These are phyloP conservation scores for Sarcophaga peregrina DNA, from an alignment of 1,140 invertebrate species.

Conservation along the genomic window DNA sequence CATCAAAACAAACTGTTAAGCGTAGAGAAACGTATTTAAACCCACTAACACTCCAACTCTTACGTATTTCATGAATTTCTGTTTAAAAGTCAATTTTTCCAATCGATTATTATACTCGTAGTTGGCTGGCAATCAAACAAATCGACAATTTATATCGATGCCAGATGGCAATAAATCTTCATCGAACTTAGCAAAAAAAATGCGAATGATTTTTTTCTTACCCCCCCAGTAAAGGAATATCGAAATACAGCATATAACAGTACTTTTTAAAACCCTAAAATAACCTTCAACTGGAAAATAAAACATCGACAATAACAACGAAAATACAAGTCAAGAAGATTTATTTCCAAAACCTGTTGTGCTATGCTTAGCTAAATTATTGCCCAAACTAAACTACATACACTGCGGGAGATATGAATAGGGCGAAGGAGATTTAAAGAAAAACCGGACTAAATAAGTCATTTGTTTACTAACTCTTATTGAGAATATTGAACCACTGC, in stretches of 20 bases:
- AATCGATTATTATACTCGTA: conserved; percentile 33
- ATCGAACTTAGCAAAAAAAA: conserved; percentile 30
- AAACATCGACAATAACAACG: background rate
- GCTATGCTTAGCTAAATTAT: background rate
- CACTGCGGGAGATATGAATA: background rate
- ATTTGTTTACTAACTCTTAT: no score
- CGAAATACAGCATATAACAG: background rate
- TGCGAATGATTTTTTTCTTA: no score
- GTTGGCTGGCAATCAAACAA: conserved; percentile 36
- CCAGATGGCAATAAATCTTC: conserved; percentile 42
- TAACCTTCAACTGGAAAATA: background rate
- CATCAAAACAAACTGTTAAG: background rate
- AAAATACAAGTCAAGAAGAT: conserved; percentile 22
- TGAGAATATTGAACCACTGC: no score
- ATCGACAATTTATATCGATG: conserved; percentile 43
- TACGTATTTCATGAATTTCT: background rate
- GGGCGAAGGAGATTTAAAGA: background rate
- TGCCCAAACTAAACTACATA: background rate
- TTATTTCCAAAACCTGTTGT: conserved; percentile 35
- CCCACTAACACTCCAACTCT: no score
- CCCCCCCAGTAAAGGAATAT: background rate
- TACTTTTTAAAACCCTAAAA: conserved; percentile 3
- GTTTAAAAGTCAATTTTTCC: conserved; percentile 34
- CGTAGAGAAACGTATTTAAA: background rate
- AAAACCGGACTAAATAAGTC: no score